Evolutionary conservation across 2,888 invertebrate genomes (phyloP).

Genomic region (Pycnomerus fuliginosus): DNA sequence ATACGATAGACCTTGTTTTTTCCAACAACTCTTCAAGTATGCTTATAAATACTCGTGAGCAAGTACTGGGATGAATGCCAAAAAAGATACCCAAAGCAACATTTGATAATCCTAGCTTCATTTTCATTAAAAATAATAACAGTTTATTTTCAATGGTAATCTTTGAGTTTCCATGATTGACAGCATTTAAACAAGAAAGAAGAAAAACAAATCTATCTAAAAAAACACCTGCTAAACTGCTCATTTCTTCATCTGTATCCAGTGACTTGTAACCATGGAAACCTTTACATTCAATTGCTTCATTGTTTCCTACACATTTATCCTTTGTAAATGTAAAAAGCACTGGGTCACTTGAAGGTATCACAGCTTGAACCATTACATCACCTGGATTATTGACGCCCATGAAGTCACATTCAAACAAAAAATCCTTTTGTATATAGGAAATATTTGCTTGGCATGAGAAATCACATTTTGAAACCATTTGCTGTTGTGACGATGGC

Average conservation of each 20-base stretch:
- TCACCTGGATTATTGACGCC: too few species aligned
- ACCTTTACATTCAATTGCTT: too few species aligned
- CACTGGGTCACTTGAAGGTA: too few species aligned
- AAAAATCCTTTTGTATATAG: too few species aligned
- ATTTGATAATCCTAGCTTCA: not conserved
- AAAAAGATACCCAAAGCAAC: not conserved
- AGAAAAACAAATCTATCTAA: not conserved
- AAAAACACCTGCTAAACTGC: not conserved
- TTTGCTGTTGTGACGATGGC: too few species aligned
- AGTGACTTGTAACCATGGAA: too few species aligned
- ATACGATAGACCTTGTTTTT: not conserved
- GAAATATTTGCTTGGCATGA: too few species aligned
- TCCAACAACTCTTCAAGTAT: not conserved
- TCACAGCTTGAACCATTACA: too few species aligned
- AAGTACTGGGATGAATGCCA: not conserved
- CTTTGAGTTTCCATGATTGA: not conserved
- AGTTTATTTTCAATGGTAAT: not conserved
- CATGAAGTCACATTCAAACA: too few species aligned
- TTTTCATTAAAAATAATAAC: conserved; percentile 1
- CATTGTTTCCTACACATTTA: too few species aligned
- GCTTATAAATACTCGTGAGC: not conserved
- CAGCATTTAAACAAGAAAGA: not conserved
- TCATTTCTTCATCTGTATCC: not conserved
- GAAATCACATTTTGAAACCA: too few species aligned
- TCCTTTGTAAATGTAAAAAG: too few species aligned